Conservation (phyloP, 1,140 invertebrate species). For the Musca domestica region DNA sequence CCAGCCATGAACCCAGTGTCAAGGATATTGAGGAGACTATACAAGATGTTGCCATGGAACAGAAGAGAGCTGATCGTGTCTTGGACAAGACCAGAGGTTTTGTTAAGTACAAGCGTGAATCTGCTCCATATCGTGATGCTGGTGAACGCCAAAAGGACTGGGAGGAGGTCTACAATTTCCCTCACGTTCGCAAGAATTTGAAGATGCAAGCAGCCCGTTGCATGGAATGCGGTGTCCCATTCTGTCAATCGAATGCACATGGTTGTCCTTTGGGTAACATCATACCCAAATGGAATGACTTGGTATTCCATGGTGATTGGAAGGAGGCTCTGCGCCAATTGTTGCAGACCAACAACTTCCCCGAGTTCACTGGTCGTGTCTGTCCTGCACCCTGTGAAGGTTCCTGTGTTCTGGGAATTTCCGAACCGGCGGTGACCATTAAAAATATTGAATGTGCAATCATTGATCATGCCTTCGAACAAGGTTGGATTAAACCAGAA, state of each 20-base stretch:
- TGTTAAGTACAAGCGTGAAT: conserved; percentile 92
- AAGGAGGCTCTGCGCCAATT: conserved; percentile 93
- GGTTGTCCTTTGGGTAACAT: conserved; percentile 98
- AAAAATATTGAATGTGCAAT: conserved; percentile 99
- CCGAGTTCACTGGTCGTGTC: conserved; percentile 97
- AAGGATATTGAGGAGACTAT: conserved; percentile 88
- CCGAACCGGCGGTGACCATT: conserved; percentile 94
- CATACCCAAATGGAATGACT: conserved; percentile 99
- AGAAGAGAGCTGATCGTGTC: conserved; percentile 78
- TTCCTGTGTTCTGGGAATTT: conserved; percentile 95
- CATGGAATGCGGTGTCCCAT: conserved; percentile 99
- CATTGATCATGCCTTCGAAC: conserved; percentile 96
- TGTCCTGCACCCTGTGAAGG: conserved; percentile 99
- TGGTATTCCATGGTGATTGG: conserved; percentile 94
- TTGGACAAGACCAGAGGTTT: conserved; percentile 94
- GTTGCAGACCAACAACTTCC: conserved; percentile 98
- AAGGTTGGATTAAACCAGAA: conserved; percentile 89
- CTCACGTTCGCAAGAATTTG: conserved; percentile 81
- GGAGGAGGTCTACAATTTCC: conserved; percentile 94
- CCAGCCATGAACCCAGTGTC: conserved; percentile 57
- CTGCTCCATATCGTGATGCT: conserved; percentile 77
- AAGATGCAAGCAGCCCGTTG: conserved; percentile 92
- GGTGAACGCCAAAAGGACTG: conserved; percentile 88
- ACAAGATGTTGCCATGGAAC: conserved; percentile 70
- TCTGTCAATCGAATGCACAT: conserved; percentile 91